Evolutionary conservation across 23 tunicate genomes (phyloP), one percentile per base, ranked within the genome.

Genomic region (Diplosoma virens): DNA sequence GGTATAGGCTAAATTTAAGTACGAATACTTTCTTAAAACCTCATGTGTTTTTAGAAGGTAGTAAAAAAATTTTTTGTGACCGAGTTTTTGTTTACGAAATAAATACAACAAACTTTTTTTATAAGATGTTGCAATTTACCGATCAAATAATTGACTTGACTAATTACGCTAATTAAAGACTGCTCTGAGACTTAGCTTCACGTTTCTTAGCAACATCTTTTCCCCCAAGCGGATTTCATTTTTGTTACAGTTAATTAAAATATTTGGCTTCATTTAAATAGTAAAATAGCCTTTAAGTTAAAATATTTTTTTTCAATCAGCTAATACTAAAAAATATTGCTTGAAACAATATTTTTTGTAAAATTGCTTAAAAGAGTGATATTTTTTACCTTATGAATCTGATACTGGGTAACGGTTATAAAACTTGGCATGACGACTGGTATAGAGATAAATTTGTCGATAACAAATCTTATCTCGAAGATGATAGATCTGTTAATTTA

Each of bases 161-260:
- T 41, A 7, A 14, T 14, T 41, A 4, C 63, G 17, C 24, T 55
- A 36, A 6, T 63, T 7, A 6, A 26, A 26, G 35, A 26, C 70
- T 63, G 70, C 70, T 63, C 29, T 28, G 70, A 63, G 70, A 63
- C 70, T 63, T 28, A 67, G 74, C 74, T 35, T 67, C 24, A 36
- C 6, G 74, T 67, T 67, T 67, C 74, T 25, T 7, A 67, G 74
- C 74, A 67, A 67, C 74, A 2, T 67, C 7, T 16, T 18, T 52
- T 5, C 74, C 74, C 17, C 50, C 52, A 14, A 9, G 74, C 24
- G 74, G 52, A 5, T 6, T 4, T 7, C 5, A 26, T 30, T 27
- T 36, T 27, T 26, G 6, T 3, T 20, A 11, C 21, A 56, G 20
- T 20, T 56, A 11, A 11, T 6, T 20, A 4, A 25, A 56, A 56